Evolutionary conservation across 2,797 vertebrate genomes (phyloP), one percentile per base, ranked within the genome.

Genomic region (Sebastolobus altivelis): DNA sequence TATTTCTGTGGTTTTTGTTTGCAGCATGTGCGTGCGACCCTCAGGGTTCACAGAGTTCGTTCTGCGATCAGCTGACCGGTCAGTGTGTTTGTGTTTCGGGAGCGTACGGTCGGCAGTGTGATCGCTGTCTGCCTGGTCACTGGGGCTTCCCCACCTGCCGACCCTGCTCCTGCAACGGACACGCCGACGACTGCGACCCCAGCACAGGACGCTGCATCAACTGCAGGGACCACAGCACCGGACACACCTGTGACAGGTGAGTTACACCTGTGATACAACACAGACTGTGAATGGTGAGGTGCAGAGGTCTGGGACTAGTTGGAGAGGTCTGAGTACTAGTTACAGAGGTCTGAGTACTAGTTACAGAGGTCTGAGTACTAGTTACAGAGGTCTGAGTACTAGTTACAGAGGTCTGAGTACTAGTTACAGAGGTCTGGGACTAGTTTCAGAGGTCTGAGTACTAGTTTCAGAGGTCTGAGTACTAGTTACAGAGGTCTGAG

Each of bases 91-190:
- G 99, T 82, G 95, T 98, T 37, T 78, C 94, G 0, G 97, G 97
- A 0, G 96, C 96, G 1, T 97, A 95, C 0, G 90, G 96, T 1
- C 96, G 97, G 4, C 97, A 97, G 83, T 99, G 99, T 5, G 97
- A 99, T 69, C 95, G 88, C 40, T 99, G 99, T 83, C 93, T 98
- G 65, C 97, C 97, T 0, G 96, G 96, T n/a, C 95, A 97, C 92
- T 99, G 99, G 99, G 97, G 98, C 27, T 99, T 99, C 88, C 98
- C 99, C 0, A 87, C 83, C 88, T 99, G 99, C 84, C 96, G 96
- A 43, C 95, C 95, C 55, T 99, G 99, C 90, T 89, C 95, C 56
- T 99, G 99, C 82, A 99, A 99, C 0, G 97, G 97, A 59, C 98
- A 99, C 0, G 68, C 96, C 0, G 97, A 98, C 0, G 90, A 96